These are phyloP conservation scores for Pseudotriccus pelzelni DNA, from an alignment of 2,797 vertebrate species.

Conservation along the genomic window DNA sequence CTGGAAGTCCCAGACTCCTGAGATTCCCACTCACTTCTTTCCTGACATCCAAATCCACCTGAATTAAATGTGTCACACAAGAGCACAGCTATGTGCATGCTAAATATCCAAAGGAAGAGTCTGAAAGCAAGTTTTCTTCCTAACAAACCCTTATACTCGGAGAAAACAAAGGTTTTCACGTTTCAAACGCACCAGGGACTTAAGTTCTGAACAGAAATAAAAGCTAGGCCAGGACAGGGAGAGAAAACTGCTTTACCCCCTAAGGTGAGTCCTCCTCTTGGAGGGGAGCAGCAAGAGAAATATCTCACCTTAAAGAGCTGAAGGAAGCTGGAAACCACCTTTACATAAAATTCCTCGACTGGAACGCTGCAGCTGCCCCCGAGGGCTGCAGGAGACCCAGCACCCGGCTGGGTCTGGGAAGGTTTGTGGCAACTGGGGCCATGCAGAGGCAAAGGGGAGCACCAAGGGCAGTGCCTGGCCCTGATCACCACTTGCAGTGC, in stretches of 20 bases:
- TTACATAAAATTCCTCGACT: neutral
- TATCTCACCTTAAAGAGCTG: neutral
- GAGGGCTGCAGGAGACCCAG: neutral
- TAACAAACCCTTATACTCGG: neutral
- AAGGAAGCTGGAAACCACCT: neutral
- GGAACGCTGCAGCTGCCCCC: neutral
- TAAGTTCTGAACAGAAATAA: neutral
- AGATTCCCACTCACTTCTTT: neutral
- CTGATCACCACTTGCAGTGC: neutral
- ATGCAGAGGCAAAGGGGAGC: neutral
- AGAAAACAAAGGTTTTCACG: neutral
- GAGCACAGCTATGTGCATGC: neutral
- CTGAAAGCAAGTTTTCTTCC: neutral
- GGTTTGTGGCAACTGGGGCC: neutral
- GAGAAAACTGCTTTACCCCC: neutral
- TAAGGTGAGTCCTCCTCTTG: fast-evolving
- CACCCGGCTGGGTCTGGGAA: neutral
- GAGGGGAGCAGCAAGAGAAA: neutral
- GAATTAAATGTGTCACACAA: neutral
- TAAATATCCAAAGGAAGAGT: neutral
- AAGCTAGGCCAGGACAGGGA: neutral
- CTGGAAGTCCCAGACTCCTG: fast-evolving
- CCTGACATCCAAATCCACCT: neutral
- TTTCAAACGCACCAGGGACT: neutral
- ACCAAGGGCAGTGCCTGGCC: neutral